Percentiles rank a stretch among this genome's conserved stretches.
Evolutionary conservation across 2,888 invertebrate genomes (phyloP).

Genomic region (Clostera curtula): DNA sequence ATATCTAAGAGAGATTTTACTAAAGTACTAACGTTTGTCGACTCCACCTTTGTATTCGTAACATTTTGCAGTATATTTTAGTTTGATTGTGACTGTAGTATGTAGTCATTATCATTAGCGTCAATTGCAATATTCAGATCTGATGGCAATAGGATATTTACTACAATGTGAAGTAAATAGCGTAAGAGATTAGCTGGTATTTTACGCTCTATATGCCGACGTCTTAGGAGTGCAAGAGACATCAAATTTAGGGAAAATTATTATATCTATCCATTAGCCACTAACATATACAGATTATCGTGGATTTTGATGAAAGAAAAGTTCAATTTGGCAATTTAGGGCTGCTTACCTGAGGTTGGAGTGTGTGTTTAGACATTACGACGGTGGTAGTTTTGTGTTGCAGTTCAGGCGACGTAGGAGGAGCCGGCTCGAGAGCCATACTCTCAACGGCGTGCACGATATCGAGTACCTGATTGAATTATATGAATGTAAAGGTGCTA

Average conservation of each 20-base stretch:
- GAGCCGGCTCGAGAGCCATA: slow-evolving; percentile 79
- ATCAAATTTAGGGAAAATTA: too few species aligned
- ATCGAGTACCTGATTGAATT: slow-evolving; percentile 89
- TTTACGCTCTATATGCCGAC: too few species aligned
- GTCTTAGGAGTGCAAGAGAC: too few species aligned
- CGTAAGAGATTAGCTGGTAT: neutral
- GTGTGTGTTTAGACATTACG: slow-evolving; percentile 94
- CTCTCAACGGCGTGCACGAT: slow-evolving; percentile 92
- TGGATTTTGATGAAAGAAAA: too few species aligned
- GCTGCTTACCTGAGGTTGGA: slow-evolving; percentile 82
- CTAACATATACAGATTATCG: too few species aligned
- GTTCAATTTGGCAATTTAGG: too few species aligned
- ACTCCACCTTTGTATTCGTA: neutral
- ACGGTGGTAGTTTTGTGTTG: slow-evolving; percentile 91
- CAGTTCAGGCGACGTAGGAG: slow-evolving; percentile 85
- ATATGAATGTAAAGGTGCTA: too few species aligned
- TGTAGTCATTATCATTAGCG: too few species aligned
- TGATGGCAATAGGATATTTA: neutral
- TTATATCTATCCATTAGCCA: too few species aligned
- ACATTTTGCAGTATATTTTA: slow-evolving; percentile 1
- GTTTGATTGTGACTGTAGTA: neutral
- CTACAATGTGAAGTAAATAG: neutral
- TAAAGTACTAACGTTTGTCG: neutral
- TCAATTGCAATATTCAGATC: neutral
- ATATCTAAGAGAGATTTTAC: too few species aligned